Base-by-base conservation (phyloP, 2,797 vertebrate species). In the Coregonus ussuriensis region DNA sequence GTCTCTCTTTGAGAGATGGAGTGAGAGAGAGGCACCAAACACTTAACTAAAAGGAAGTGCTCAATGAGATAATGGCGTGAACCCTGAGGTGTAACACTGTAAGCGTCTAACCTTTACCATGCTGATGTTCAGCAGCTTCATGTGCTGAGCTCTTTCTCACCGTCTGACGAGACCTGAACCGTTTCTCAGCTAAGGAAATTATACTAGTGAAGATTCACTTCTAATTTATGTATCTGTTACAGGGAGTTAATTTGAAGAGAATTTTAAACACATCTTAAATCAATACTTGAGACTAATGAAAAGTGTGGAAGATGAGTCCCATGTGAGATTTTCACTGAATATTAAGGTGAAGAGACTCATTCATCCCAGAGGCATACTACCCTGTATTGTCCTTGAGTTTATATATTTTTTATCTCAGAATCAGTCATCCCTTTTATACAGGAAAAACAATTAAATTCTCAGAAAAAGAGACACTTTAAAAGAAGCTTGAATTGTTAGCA, bases 271-370 rank as follows among this genome's bases (percentile, higher is more conserved):
- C 41, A 47, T 76, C 68, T 68, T 71, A 76, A 54, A 87, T 84
- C 71, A 81, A 83, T 82, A 82, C 84, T 80, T 81, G 33, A 80
- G 76, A 75, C 69, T 62, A 78, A 83, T 81, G 77, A 79, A 79
- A 79, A 76, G 71, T 21, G 73, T 77, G 77, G 62, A 77, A 37
- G 31, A 74, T 52, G 74, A 65, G 54, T 76, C 29, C 81, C 78
- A 13, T 41, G 47, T 74, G 71, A 74, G 69, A 75, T 65, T 75
- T 73, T 71, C 47, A 21, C 37, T 65, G 41, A 67, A 74, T 74
- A 47, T 29, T 37, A 68, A 75, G 18, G 77, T 75, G 73, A 72
- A 65, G 72, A 74, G 77, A 67, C 31, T 35, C 31, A 35, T 31
- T 31, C 13, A 59, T 59, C 63, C 29, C 3, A 79, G 75, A 80